Percentiles rank a stretch among this genome's conserved stretches.
Evolutionary conservation across 2,888 invertebrate genomes (phyloP).

Genomic region (Melanchra persicariae): DNA sequence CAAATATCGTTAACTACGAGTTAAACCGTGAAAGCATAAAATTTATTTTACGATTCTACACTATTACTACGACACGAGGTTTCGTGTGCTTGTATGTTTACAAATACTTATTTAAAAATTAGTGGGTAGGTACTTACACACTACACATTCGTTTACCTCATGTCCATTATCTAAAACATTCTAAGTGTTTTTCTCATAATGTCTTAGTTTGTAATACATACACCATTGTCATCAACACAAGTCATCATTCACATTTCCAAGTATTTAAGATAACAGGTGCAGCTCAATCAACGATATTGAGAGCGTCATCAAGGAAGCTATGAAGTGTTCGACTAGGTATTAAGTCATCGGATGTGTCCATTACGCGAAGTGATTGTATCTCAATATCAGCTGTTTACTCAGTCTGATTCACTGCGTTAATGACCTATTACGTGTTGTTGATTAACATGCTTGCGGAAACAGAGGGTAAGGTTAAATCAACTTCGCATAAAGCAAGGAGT

Average conservation of each 20-base stretch:
- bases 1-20: conserved; percentile 37
- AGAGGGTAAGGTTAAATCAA: conserved; percentile 38
- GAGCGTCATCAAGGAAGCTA: conserved; percentile 45
- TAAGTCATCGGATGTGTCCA: conserved; percentile 48
- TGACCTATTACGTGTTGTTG: conserved; percentile 52
- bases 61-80: neutral
- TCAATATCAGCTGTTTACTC: conserved; percentile 49
- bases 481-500: conserved; percentile 21
- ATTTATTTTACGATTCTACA: conserved; percentile 7
- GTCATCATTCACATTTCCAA: conserved; percentile 31
- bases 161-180: neutral
- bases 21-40: conserved; percentile 28
- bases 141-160: neutral
- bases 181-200: neutral
- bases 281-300: conserved; percentile 18
- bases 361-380: conserved; percentile 26
- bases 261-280: conserved; percentile 36
- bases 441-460: conserved; percentile 44
- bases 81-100: conserved; percentile 21
- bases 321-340: conserved; percentile 37
- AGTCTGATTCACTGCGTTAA: conserved; percentile 57
- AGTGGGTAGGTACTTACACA: neutral
- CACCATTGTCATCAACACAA: conserved; percentile 16
- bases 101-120: conserved; percentile 28
- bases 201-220: neutral